Conservation (phyloP, 53 echinoderm and acorn worm genomes). For the Temnopleurus reevesii region DNA sequence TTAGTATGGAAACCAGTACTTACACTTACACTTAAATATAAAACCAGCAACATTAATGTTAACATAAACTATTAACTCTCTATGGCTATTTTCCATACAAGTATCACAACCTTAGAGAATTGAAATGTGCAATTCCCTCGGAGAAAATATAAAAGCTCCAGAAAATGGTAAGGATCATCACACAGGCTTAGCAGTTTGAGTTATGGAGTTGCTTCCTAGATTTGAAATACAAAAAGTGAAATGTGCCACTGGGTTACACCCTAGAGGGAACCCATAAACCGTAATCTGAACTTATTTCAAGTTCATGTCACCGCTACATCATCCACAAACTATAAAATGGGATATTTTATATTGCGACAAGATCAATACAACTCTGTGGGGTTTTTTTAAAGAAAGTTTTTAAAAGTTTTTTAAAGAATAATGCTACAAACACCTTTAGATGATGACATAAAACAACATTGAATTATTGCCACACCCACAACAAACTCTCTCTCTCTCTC, state of each 20-base stretch:
- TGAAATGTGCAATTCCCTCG: background rate
- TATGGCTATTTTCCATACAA: background rate
- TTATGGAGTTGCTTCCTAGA: background rate
- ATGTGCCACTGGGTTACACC: background rate
- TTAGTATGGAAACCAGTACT: background rate
- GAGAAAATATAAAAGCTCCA: background rate
- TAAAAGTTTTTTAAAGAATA: background rate
- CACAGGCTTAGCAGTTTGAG: background rate
- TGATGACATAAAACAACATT: background rate
- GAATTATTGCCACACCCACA: no score
- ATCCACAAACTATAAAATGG: no score
- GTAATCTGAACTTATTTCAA: background rate
- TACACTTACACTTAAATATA: background rate
- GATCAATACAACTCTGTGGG: background rate
- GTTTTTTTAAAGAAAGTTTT: background rate
- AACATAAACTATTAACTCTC: background rate
- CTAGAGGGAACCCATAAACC: background rate
- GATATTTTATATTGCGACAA: background rate
- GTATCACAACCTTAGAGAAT: background rate
- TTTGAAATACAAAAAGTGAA: conserved; percentile 6
- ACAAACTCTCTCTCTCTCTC: no score
- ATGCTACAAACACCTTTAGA: background rate
- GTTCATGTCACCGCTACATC: no score
- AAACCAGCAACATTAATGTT: no score
- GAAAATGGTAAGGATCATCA: background rate